Evolutionary conservation across 2,113 vertebrate genomes (phyloP).

Genomic region (Steatornis caripensis): DNA sequence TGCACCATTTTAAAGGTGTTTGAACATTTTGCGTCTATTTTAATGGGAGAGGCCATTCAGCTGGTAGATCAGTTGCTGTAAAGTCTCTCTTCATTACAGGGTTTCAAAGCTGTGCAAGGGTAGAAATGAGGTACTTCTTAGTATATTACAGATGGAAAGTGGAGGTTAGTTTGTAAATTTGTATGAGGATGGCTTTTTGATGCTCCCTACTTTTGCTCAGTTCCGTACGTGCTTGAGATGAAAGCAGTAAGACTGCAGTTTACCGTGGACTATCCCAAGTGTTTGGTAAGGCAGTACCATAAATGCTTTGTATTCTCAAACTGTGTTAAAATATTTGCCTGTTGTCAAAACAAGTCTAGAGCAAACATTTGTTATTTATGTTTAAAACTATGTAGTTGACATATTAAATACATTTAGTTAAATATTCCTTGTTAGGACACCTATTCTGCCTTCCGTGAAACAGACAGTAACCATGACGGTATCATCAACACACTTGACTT

Average conservation of each 20-base stretch:
- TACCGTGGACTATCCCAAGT: background rate
- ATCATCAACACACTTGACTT: slow-evolving; percentile 62
- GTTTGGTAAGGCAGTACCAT: background rate
- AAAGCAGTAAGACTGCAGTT: background rate
- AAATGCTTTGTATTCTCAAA: background rate
- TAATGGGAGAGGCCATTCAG: background rate
- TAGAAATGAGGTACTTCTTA: background rate
- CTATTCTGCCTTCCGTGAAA: slow-evolving; percentile 70
- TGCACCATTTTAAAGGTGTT: background rate
- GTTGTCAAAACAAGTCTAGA: background rate
- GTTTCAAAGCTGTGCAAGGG: background rate
- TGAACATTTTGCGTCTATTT: background rate
- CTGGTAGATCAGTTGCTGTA: background rate
- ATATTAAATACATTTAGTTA: background rate
- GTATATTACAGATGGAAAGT: background rate
- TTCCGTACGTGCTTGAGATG: background rate
- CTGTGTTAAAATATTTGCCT: background rate
- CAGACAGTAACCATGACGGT: slow-evolving; percentile 67
- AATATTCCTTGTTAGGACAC: slow-evolving; percentile 63
- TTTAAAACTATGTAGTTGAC: background rate
- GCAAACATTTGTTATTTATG: background rate
- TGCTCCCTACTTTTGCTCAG: background rate
- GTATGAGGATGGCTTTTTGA: background rate
- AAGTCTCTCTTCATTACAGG: background rate
- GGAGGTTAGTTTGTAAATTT: background rate